A percentile compares a stretch with the other conserved stretches of the same genome.
phyloP scores from a whole-genome alignment of 2,797 vertebrate genomes.

The Dromococcyx pavoninus region DNA sequence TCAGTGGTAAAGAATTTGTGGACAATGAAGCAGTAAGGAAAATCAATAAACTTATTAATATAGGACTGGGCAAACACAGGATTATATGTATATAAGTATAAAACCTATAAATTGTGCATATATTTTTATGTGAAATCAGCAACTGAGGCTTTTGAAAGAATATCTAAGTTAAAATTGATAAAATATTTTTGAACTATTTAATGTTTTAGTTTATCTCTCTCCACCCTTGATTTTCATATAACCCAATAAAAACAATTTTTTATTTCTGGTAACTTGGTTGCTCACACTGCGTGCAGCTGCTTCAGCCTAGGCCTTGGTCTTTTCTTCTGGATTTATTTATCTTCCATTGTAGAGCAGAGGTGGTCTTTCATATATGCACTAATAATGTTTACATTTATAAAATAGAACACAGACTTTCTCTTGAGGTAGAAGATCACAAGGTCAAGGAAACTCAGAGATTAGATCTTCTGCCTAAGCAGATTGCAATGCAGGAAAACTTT shows the following conservation, averaged over 20 bases:
- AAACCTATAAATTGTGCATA: background rate
- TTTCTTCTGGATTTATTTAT: conserved; percentile 76
- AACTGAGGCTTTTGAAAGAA: background rate
- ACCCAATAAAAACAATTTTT: conserved; percentile 33
- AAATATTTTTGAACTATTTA: background rate
- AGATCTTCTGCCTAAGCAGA: conserved; percentile 71
- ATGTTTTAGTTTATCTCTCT: background rate
- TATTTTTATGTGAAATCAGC: background rate
- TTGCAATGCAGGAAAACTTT: conserved; percentile 54
- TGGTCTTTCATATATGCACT: conserved; percentile 76
- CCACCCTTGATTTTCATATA: conserved; percentile 1
- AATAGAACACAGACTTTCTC: conserved; percentile 76
- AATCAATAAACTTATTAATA: background rate
- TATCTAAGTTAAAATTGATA: background rate
- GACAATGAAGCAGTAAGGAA: background rate
- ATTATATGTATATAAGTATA: background rate
- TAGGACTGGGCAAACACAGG: background rate
- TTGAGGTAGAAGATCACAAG: conserved; percentile 72
- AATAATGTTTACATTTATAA: conserved; percentile 80
- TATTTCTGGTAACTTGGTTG: conserved; percentile 1
- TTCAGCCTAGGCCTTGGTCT: conserved; percentile 48
- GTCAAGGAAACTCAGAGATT: conserved; percentile 78
- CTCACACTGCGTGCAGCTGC: background rate
- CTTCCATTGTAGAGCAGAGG: conserved; percentile 70
- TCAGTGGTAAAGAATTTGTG: background rate